These are phyloP conservation scores for Noctua fimbriata DNA, from an alignment of 2,888 invertebrate species.

Conservation along the genomic window DNA sequence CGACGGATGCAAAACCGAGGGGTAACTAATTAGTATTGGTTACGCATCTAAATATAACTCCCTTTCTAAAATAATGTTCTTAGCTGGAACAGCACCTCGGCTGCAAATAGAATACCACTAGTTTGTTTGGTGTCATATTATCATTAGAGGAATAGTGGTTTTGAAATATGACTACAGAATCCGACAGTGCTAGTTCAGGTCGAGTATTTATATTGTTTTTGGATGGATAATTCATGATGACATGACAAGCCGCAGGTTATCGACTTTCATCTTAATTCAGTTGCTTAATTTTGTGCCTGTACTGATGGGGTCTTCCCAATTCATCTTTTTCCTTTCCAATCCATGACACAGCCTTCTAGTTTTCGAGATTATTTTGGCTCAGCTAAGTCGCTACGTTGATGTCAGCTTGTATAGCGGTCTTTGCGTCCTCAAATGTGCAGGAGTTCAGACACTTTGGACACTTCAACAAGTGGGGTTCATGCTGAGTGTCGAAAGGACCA, in stretches of 20 bases:
- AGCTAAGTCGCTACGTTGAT: neutral
- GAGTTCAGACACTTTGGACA: neutral
- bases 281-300: neutral
- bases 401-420: neutral
- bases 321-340: neutral
- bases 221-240: neutral
- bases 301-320: neutral
- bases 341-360: neutral
- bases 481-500: neutral
- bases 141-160: neutral
- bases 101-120: neutral
- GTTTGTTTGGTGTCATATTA: slow-evolving; percentile 24
- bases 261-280: neutral
- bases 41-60: slow-evolving; percentile 30
- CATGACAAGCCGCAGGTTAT: neutral
- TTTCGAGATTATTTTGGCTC: neutral
- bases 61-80: neutral
- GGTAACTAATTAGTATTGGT: slow-evolving; percentile 12
- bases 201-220: neutral
- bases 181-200: neutral
- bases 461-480: neutral
- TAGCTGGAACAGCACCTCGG: neutral
- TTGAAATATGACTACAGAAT: slow-evolving; percentile 10
- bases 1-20: slow-evolving; percentile 4
- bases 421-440: neutral